Evolutionary conservation across 2,797 vertebrate genomes (phyloP).

Genomic region (Ataeniobius toweri): DNA sequence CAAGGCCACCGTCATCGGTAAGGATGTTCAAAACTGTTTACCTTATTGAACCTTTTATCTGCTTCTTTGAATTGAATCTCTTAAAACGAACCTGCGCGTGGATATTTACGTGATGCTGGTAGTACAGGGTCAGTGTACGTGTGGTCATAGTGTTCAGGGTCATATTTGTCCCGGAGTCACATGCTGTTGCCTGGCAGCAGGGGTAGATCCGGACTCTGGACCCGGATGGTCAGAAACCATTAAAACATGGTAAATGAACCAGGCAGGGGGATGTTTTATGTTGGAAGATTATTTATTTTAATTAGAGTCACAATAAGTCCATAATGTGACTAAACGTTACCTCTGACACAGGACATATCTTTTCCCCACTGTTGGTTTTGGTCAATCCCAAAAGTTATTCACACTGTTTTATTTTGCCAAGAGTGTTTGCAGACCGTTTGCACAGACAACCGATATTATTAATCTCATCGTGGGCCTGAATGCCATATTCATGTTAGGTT

Average conservation of each 20-base stretch:
- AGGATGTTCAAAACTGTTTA: slow-evolving; percentile 13
- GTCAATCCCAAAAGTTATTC: not conserved
- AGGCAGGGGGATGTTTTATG: not conserved
- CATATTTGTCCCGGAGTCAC: slow-evolving; percentile 48
- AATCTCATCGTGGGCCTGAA: not conserved
- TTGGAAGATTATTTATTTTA: not conserved
- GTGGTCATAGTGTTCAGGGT: slow-evolving; percentile 17
- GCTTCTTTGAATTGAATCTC: too few relatives aligned
- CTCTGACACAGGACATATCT: too few relatives aligned
- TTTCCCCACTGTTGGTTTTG: not conserved
- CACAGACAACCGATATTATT: not conserved
- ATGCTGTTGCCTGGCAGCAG: slow-evolving; percentile 55
- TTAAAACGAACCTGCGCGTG: not conserved
- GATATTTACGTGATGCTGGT: not conserved
- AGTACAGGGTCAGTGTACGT: slow-evolving; percentile 13
- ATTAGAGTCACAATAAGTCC: too few relatives aligned
- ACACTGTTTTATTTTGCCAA: not conserved
- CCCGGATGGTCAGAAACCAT: slow-evolving; percentile 30
- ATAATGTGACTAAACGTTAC: not conserved
- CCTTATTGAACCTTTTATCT: not conserved
- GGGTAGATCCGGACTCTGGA: slow-evolving; percentile 52
- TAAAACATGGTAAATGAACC: not conserved
- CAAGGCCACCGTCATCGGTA: slow-evolving; percentile 55
- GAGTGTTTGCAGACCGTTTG: slow-evolving; percentile 23
- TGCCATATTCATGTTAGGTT: not conserved